Evolutionary conservation across 2,797 vertebrate species (phyloP).

Genomic region (Sandelia bainsii): DNA sequence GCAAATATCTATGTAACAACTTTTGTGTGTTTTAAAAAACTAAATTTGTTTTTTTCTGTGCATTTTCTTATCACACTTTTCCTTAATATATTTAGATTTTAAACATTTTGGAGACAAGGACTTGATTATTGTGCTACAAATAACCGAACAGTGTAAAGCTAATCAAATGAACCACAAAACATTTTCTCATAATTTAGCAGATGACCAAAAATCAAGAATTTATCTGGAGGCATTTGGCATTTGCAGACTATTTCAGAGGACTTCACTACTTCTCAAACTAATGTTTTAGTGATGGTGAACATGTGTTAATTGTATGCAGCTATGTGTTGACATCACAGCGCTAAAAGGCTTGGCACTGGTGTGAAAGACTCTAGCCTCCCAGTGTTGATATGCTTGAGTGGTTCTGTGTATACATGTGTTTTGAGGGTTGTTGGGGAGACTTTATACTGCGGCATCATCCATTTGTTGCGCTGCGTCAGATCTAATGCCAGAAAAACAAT

Average conservation of each 20-base stretch:
- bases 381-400: constrained; percentile 49
- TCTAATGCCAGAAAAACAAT: constrained; percentile 64
- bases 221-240: constrained; percentile 9
- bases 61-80: constrained; percentile 3
- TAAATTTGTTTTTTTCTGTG: neutral
- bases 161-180: constrained; percentile 33
- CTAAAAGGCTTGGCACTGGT: constrained; percentile 53
- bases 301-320: constrained; percentile 52
- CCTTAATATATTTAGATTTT: neutral
- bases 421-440: constrained; percentile 39
- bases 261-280: constrained; percentile 34
- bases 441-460: constrained; percentile 49
- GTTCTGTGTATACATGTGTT: constrained; percentile 52
- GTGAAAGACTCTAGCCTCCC: constrained; percentile 50
- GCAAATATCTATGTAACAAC: neutral
- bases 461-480: constrained; percentile 61
- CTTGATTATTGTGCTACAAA: constrained; percentile 26
- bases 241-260: constrained; percentile 31
- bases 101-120: constrained; percentile 17
- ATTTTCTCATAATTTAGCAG: constrained; percentile 41
- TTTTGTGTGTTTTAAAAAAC: neutral
- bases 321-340: constrained; percentile 50
- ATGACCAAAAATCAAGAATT: constrained; percentile 14
- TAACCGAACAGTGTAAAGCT: constrained; percentile 33
- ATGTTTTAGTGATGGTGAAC: constrained; percentile 42